Evolutionary conservation across 2,797 vertebrate genomes (phyloP).

Genomic region (Periophthalmus magnuspinnatus): DNA sequence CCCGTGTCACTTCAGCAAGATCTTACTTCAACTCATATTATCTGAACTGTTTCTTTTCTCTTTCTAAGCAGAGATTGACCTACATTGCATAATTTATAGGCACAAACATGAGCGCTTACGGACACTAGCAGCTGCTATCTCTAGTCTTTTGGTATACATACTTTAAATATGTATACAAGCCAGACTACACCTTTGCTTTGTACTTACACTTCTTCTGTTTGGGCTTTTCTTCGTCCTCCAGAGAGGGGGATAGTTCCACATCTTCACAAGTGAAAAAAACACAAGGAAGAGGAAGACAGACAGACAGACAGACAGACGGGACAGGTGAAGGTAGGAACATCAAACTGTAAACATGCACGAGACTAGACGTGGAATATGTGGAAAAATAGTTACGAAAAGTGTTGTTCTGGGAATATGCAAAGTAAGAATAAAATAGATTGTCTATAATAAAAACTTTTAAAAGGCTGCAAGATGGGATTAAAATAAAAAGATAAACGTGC

Average conservation of each 20-base stretch:
- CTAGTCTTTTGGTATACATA: constrained; percentile 2
- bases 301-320: constrained; percentile 21
- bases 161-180: not conserved
- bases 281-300: constrained; percentile 15
- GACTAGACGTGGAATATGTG: not conserved
- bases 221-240: constrained; percentile 58
- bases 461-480: too few relatives aligned
- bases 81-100: constrained; percentile 1
- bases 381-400: not conserved
- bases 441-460: too few relatives aligned
- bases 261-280: constrained; percentile 47
- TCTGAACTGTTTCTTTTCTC: not conserved
- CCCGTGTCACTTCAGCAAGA: not conserved
- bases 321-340: constrained; percentile 27
- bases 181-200: constrained; percentile 21
- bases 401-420: not conserved
- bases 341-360: constrained; percentile 17
- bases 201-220: constrained; percentile 77
- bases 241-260: constrained; percentile 47
- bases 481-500: too few relatives aligned
- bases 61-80: not conserved
- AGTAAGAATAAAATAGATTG: too few relatives aligned
- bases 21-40: not conserved
- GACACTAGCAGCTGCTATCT: not conserved
- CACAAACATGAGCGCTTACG: not conserved